These are phyloP conservation scores for Lacerta agilis DNA, from an alignment of 2,797 vertebrate species.

Conservation along the genomic window DNA sequence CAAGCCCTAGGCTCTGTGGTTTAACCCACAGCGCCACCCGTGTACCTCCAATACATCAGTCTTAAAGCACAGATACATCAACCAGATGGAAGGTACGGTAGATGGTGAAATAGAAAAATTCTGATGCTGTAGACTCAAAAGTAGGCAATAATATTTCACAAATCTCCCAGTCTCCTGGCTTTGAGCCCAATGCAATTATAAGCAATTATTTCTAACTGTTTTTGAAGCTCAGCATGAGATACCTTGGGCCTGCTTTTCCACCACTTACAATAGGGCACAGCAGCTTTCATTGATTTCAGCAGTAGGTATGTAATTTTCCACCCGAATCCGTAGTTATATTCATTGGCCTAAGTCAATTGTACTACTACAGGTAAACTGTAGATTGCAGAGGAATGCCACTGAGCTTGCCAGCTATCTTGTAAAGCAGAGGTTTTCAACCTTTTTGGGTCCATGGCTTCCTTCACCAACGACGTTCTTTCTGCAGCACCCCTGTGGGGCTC, in stretches of 20 bases:
- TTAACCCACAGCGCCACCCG: too few relatives aligned
- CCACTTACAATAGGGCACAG: not conserved
- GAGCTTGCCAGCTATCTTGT: not conserved
- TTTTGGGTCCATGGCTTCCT: too few relatives aligned
- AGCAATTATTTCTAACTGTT: slow-evolving; percentile 12
- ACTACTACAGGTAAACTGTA: not conserved
- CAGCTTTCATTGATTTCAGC: not conserved
- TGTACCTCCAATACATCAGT: not conserved
- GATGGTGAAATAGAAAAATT: not conserved
- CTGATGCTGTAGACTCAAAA: not conserved
- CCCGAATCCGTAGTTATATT: not conserved
- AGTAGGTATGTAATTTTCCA: slow-evolving; percentile 6
- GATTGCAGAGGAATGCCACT: not conserved
- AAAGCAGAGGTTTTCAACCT: not conserved
- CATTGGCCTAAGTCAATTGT: not conserved
- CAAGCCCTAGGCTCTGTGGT: too few relatives aligned
- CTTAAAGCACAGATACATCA: not conserved
- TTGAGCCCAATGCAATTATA: not conserved
- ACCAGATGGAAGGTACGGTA: not conserved
- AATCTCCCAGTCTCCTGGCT: not conserved
- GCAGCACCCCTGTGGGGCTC: too few relatives aligned
- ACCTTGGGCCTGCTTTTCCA: not conserved
- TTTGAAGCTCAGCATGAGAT: not conserved
- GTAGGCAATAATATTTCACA: not conserved
- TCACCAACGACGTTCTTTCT: too few relatives aligned